Conservation (phyloP, 1,140 invertebrate species). For the Aphaenogaster ashmeadi region DNA sequence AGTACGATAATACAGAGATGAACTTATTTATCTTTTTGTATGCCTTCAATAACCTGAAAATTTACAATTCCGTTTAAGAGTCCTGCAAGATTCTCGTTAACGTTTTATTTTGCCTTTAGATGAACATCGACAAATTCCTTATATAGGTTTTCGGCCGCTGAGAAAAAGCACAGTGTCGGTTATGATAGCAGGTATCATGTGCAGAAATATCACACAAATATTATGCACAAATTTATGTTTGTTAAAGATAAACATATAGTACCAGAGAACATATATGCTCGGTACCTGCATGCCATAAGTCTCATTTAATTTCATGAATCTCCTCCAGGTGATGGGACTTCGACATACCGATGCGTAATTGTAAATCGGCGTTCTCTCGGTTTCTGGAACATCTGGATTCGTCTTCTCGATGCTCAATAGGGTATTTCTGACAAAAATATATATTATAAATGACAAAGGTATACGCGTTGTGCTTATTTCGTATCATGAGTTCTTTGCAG, state of each 20-base stretch:
- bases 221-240: slow-evolving; percentile 86
- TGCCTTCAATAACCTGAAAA: slow-evolving; percentile 86
- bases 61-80: not conserved
- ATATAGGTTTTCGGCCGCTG: slow-evolving; percentile 85
- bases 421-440: slow-evolving; percentile 51
- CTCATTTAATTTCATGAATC: slow-evolving; percentile 87
- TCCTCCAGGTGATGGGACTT: slow-evolving; percentile 88
- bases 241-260: slow-evolving; percentile 87
- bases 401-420: not conserved
- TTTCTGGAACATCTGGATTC: not conserved
- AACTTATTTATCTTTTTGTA: slow-evolving; percentile 89
- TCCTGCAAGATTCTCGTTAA: not conserved
- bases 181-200: slow-evolving; percentile 84
- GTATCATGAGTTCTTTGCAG: too few species aligned
- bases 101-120: not conserved
- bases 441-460: not conserved
- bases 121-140: slow-evolving; percentile 35
- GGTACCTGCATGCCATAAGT: slow-evolving; percentile 83
- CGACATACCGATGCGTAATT: slow-evolving; percentile 89
- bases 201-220: slow-evolving; percentile 84
- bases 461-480: not conserved
- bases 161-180: slow-evolving; percentile 79
- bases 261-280: slow-evolving; percentile 86
- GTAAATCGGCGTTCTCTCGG: slow-evolving; percentile 84
- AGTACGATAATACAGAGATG: slow-evolving; percentile 88